phyloP scores from a whole-genome alignment of 2,797 vertebrate genomes.

The Cryptoblepharus egeriae region DNA sequence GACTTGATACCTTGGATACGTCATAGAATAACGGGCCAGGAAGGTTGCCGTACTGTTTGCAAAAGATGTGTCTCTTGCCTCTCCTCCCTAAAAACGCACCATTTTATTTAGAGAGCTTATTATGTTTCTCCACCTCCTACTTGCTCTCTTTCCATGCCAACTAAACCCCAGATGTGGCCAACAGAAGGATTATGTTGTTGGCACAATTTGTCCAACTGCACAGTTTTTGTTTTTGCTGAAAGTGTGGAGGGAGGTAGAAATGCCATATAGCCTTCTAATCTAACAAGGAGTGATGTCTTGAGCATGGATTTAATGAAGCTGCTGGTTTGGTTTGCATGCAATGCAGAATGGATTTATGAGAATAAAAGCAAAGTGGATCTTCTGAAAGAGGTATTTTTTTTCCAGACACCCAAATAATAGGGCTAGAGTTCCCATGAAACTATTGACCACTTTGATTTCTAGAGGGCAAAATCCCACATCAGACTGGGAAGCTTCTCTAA shows the following conservation, averaged over 20 bases:
- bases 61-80: no score
- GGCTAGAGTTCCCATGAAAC: not conserved
- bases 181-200: not conserved
- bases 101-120: not conserved
- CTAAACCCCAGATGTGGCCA: not conserved
- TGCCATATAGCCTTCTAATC: not conserved
- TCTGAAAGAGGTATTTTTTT: not conserved
- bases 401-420: not conserved
- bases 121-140: not conserved
- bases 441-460: not conserved
- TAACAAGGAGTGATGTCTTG: no score
- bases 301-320: no score
- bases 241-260: not conserved
- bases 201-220: not conserved
- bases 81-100: no score
- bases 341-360: not conserved
- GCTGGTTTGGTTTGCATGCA: no score
- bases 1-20: no score
- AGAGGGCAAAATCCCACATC: no score
- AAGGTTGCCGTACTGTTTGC: no score
- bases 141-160: not conserved
- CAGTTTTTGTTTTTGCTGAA: not conserved
- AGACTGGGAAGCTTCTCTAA: not conserved
- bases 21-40: no score
- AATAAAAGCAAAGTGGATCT: not conserved